Conservation (phyloP, 2,113 vertebrate genomes). For the Hystrix brachyura region DNA sequence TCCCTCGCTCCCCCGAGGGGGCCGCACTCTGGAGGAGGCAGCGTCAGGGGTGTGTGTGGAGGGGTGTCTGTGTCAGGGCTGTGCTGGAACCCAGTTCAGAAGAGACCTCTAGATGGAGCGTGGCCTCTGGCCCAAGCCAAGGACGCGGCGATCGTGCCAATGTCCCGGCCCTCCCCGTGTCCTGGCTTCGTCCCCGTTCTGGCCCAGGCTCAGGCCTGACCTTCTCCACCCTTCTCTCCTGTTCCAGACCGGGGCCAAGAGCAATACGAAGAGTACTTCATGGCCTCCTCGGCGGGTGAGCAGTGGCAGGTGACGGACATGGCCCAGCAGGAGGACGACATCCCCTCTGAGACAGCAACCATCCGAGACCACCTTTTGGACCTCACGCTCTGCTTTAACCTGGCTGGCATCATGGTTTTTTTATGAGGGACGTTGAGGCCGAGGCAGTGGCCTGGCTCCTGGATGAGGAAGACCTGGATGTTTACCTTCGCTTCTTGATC, state of each 20-base stretch:
- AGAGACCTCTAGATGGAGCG: neutral
- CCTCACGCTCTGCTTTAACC: conserved; percentile 75
- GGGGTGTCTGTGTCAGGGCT: neutral
- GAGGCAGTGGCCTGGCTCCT: conserved; percentile 65
- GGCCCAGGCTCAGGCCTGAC: neutral
- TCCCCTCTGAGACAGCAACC: neutral
- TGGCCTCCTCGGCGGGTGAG: conserved; percentile 86
- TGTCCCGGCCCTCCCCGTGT: accelerated
- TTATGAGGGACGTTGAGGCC: conserved; percentile 73
- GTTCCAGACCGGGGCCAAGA: conserved; percentile 80
- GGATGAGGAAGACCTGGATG: conserved; percentile 68
- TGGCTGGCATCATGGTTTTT: conserved; percentile 77
- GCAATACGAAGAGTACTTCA: conserved; percentile 85
- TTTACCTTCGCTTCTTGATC: conserved; percentile 76
- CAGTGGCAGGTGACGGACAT: conserved; percentile 84
- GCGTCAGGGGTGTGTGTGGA: neutral
- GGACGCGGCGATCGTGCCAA: accelerated
- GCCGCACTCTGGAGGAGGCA: neutral
- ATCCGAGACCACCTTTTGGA: conserved; percentile 55
- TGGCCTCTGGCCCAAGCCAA: neutral
- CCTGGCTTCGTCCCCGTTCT: neutral
- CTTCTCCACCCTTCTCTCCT: neutral
- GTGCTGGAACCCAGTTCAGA: neutral
- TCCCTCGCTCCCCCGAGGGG: neutral
- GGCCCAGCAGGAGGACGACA: conserved; percentile 75